Percentiles rank a stretch among this genome's conserved stretches.
phyloP scores from a whole-genome alignment of 2,888 invertebrate genomes.

The Craniophora ligustri region DNA sequence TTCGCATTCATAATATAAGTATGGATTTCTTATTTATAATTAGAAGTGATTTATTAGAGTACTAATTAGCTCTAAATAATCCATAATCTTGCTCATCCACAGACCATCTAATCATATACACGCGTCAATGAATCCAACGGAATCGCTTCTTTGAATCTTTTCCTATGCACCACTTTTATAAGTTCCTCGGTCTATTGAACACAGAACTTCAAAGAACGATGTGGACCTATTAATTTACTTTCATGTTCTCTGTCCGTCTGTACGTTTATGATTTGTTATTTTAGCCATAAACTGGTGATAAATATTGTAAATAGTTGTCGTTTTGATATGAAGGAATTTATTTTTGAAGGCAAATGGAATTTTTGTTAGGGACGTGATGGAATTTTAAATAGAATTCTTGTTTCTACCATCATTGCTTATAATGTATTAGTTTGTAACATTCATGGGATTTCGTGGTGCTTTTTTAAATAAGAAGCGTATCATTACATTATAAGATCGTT shows the following conservation, averaged over 20 bases:
- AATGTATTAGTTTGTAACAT: too few relatives aligned
- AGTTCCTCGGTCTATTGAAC: conserved; percentile 39
- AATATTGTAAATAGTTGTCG: conserved; percentile 1
- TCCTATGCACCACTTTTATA: conserved; percentile 24
- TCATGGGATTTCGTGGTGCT: too few relatives aligned
- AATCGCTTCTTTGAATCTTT: conserved; percentile 35
- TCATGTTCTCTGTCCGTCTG: conserved; percentile 30
- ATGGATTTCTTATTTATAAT: too few relatives aligned
- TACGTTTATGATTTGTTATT: conserved; percentile 25
- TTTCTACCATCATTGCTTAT: too few relatives aligned
- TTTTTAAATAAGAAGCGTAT: too few relatives aligned
- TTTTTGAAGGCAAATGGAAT: conserved; percentile 2
- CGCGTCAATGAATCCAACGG: conserved; percentile 12
- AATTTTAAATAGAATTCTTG: not conserved
- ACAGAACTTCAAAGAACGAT: conserved; percentile 45
- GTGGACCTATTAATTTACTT: conserved; percentile 38
- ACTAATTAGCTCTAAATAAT: too few relatives aligned
- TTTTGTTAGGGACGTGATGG: not conserved
- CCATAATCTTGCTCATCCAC: not conserved
- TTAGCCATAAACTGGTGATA: conserved; percentile 6
- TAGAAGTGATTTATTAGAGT: too few relatives aligned
- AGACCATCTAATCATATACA: not conserved
- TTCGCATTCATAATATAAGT: too few relatives aligned
- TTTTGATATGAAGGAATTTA: not conserved
- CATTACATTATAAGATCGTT: too few relatives aligned